Conservation (phyloP, 2,113 vertebrate genomes). For the Entomyzon cyanotis region DNA sequence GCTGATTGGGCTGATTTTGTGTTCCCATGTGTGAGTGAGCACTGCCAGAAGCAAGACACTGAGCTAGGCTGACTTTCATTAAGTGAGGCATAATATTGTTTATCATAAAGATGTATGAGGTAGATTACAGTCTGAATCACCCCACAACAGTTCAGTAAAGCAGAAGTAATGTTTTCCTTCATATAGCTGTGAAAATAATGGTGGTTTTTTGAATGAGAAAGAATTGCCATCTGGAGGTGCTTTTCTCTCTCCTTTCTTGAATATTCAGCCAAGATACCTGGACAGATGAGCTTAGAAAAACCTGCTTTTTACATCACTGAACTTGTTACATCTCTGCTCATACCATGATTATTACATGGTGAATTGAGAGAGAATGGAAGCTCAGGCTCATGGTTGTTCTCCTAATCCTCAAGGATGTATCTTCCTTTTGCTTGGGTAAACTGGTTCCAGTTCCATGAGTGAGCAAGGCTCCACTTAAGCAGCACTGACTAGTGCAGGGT, state of each 20-base stretch:
- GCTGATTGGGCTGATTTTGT: background rate
- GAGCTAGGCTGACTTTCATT: background rate
- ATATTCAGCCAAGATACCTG: background rate
- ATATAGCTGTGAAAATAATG: background rate
- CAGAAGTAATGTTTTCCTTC: background rate
- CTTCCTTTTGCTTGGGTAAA: background rate
- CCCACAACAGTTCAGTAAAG: background rate
- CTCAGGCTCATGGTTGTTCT: background rate
- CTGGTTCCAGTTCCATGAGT: background rate
- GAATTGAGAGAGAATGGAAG: background rate
- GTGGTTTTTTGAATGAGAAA: background rate
- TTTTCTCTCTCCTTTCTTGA: background rate
- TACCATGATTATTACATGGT: background rate
- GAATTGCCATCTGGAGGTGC: background rate
- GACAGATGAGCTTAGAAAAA: background rate
- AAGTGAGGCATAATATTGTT: background rate
- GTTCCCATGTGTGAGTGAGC: background rate
- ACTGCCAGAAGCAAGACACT: background rate
- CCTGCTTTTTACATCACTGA: background rate
- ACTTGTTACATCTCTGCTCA: background rate
- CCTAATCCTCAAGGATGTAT: background rate
- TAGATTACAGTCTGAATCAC: background rate
- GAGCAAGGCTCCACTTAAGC: background rate
- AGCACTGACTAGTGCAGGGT: rapidly evolving
- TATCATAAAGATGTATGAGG: background rate